Evolutionary conservation across 2,113 vertebrate species (phyloP), one percentile per base, ranked within the genome.

Genomic region (Gambusia holbrooki): DNA sequence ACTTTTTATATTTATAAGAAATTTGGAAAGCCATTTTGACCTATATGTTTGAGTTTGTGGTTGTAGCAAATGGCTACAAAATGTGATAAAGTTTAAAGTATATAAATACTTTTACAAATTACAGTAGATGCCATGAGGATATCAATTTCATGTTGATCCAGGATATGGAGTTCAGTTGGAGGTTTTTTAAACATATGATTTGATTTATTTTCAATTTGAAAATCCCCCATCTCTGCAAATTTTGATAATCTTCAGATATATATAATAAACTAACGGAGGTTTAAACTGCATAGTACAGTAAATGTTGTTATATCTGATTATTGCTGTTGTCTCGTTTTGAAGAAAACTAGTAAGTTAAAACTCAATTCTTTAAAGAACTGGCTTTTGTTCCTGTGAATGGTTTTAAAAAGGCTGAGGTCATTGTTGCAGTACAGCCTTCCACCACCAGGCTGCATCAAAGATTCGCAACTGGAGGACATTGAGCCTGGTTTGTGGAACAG

Each of bases 361-460:
- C 45, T 48, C 14, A 19, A 48, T 7, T 17, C 45, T 48, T 5
- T 48, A 48, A 48, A 19, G 17, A 48, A 48, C 45, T 48, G 45
- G 45, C 45, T 48, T 48, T 48, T 17, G 17, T 48, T 5, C 17
- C 5, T 19, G 45, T 17, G 5, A 17, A 19, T 19, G 22, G 2
- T 58, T 58, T 58, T n/a, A 58, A 33, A 30, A 22, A 12, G 7
- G 22, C 19, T 35, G 30, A 14, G 45, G n/a, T 9, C 60, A 19
- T 30, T 0, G 0, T 30, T 82, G 87, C 69, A 88, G 33, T 86
- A 37, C 63, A 8, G 0, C 27, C 29, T 78, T 9, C 19, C 15
- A 69, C 79, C 90, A 86, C 66, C 32, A 90, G 84, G 0, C 2
- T 51, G 73, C 83, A 80, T 81, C 48, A 74, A 27, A 79, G 58